Evolutionary conservation across 2,888 invertebrate species (phyloP).

Genomic region (Microchrysa polita): DNA sequence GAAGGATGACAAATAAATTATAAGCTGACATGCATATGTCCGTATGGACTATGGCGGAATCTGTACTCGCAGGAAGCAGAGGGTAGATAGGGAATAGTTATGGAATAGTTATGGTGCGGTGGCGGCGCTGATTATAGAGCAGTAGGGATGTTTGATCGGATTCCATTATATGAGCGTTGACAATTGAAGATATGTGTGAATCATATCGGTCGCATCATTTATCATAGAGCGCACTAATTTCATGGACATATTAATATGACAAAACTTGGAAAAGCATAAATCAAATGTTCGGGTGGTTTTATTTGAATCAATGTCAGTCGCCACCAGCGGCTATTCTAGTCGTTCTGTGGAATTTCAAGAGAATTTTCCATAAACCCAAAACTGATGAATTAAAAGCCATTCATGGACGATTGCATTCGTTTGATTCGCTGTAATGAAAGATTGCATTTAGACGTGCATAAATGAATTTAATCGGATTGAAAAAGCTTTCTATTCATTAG

Average conservation of each 20-base stretch:
- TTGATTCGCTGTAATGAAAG: no score
- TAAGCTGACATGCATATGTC: constrained; percentile 30
- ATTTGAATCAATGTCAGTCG: no score
- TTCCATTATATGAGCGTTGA: constrained; percentile 8
- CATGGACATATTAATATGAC: constrained; percentile 39
- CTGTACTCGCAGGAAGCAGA: no score
- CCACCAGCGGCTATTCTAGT: no score
- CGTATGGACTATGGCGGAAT: neutral
- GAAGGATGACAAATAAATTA: constrained; percentile 29
- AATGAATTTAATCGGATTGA: no score
- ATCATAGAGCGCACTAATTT: constrained; percentile 41
- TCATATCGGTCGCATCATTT: constrained; percentile 40
- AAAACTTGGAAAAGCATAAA: constrained; percentile 35
- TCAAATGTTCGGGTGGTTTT: constrained; percentile 4
- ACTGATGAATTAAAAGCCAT: no score
- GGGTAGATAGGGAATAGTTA: no score
- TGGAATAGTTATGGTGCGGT: neutral
- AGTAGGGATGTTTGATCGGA: neutral
- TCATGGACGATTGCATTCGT: no score
- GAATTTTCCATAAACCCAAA: neutral
- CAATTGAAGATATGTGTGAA: constrained; percentile 33
- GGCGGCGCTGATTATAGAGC: neutral
- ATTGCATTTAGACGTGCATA: no score
- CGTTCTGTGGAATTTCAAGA: no score
- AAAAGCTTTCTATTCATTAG: no score